Percentiles rank a stretch among this genome's conserved stretches.
Evolutionary conservation across 2,113 vertebrate species (phyloP).

Genomic region (Rhadina sibilatrix): DNA sequence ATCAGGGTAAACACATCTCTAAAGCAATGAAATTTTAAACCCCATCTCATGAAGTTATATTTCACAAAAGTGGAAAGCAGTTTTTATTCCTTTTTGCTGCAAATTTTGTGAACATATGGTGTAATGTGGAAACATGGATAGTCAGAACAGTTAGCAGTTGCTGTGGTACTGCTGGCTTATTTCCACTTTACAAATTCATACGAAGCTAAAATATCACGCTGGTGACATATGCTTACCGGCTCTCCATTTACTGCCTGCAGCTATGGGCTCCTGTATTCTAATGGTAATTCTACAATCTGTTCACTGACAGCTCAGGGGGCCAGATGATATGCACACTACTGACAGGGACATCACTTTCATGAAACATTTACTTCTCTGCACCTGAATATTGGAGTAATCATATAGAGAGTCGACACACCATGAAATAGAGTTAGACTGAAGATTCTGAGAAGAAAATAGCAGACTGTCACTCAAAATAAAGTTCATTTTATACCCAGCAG

Average conservation of each 20-base stretch:
- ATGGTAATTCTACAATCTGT: constrained; percentile 90
- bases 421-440: constrained; percentile 85
- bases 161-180: constrained; percentile 74
- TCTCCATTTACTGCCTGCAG: constrained; percentile 81
- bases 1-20: not conserved
- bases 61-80: not conserved
- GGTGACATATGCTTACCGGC: constrained; percentile 83
- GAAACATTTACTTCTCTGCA: constrained; percentile 87
- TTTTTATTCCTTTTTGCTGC: constrained; percentile 53
- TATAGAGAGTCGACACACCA: constrained; percentile 80
- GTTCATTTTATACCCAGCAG: constrained; percentile 70
- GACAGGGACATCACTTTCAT: constrained; percentile 93
- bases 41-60: not conserved
- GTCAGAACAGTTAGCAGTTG: constrained; percentile 77
- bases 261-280: constrained; percentile 76
- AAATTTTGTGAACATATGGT: constrained; percentile 72
- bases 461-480: constrained; percentile 83
- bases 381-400: constrained; percentile 87
- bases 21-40: not conserved
- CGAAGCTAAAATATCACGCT: constrained; percentile 77
- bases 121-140: constrained; percentile 60
- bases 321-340: constrained; percentile 78
- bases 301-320: constrained; percentile 80
- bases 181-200: constrained; percentile 83
- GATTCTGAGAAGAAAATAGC: constrained; percentile 80